phyloP scores from a whole-genome alignment of 2,888 invertebrate species.

The Thelaira solivaga region DNA sequence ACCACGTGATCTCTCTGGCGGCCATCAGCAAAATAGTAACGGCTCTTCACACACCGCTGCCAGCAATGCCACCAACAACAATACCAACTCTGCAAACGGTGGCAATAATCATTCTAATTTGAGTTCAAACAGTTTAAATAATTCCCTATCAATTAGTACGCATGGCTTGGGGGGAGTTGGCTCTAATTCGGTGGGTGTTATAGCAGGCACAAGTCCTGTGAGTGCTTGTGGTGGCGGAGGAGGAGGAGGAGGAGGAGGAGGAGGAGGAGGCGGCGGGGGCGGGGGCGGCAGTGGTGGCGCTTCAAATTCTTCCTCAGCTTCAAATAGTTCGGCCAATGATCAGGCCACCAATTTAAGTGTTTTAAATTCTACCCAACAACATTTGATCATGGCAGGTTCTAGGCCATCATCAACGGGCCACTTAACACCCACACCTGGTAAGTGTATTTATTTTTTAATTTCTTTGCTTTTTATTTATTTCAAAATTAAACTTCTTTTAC shows the following conservation, averaged over 20 bases:
- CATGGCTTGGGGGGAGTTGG: slow-evolving; percentile 59
- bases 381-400: slow-evolving; percentile 77
- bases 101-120: slow-evolving; percentile 68
- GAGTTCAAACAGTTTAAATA: slow-evolving; percentile 70
- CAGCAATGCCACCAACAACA: slow-evolving; percentile 17
- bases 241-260: no score
- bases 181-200: slow-evolving; percentile 63
- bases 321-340: slow-evolving; percentile 67
- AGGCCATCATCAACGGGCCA: slow-evolving; percentile 80
- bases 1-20: slow-evolving; percentile 85
- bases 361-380: slow-evolving; percentile 78
- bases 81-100: slow-evolving; percentile 44
- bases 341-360: slow-evolving; percentile 78
- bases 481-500: slow-evolving; percentile 41
- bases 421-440: slow-evolving; percentile 80
- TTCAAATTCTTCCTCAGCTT: slow-evolving; percentile 59
- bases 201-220: slow-evolving; percentile 61
- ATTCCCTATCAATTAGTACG: slow-evolving; percentile 70
- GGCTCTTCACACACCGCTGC: slow-evolving; percentile 59
- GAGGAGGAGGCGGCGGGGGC: slow-evolving; percentile 71
- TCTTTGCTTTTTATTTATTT: slow-evolving; percentile 49
- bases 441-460: slow-evolving; percentile 40
- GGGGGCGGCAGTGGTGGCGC: slow-evolving; percentile 62
- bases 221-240: slow-evolving; percentile 64
- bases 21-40: slow-evolving; percentile 74